Evolutionary conservation across 1,140 invertebrate genomes (phyloP).

Genomic region (Scaptomyza graminum): DNA sequence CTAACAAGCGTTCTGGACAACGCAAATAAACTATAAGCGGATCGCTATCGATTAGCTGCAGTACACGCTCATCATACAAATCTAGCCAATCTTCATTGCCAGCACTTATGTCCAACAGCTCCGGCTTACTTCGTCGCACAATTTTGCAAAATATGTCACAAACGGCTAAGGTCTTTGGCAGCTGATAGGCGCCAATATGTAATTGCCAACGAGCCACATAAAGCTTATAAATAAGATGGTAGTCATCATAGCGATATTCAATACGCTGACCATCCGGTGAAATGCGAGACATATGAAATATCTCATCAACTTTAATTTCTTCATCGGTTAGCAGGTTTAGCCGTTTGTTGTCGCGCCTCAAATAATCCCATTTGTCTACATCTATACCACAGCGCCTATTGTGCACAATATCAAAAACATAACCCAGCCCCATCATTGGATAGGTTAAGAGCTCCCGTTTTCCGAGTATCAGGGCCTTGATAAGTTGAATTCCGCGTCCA

Average conservation of each 20-base stretch:
- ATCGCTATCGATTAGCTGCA: slow-evolving; percentile 43
- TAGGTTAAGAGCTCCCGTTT: slow-evolving; percentile 42
- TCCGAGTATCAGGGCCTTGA: slow-evolving; percentile 72
- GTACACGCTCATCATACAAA: slow-evolving; percentile 40
- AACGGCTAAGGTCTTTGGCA: slow-evolving; percentile 37
- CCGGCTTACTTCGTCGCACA: slow-evolving; percentile 28
- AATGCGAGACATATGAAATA: slow-evolving; percentile 62
- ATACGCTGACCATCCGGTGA: slow-evolving; percentile 64
- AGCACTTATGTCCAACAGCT: slow-evolving; percentile 34
- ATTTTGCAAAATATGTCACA: slow-evolving; percentile 38
- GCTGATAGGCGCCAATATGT: slow-evolving; percentile 51
- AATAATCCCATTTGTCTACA: slow-evolving; percentile 91
- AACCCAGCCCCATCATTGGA: slow-evolving; percentile 56
- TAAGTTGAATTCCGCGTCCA: slow-evolving; percentile 65
- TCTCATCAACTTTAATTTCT: slow-evolving; percentile 64
- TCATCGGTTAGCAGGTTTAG: slow-evolving; percentile 42
- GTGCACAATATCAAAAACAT: slow-evolving; percentile 85
- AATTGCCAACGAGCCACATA: slow-evolving; percentile 57
- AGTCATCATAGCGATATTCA: slow-evolving; percentile 74
- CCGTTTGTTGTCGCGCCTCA: slow-evolving; percentile 85
- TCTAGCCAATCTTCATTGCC: slow-evolving; percentile 34
- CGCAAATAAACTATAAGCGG: slow-evolving; percentile 24
- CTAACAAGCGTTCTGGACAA: slow-evolving; percentile 29
- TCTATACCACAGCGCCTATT: slow-evolving; percentile 88
- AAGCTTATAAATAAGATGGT: slow-evolving; percentile 63